Base-by-base conservation (phyloP, 2,797 vertebrate genomes). In the Acridotheres tristis region DNA sequence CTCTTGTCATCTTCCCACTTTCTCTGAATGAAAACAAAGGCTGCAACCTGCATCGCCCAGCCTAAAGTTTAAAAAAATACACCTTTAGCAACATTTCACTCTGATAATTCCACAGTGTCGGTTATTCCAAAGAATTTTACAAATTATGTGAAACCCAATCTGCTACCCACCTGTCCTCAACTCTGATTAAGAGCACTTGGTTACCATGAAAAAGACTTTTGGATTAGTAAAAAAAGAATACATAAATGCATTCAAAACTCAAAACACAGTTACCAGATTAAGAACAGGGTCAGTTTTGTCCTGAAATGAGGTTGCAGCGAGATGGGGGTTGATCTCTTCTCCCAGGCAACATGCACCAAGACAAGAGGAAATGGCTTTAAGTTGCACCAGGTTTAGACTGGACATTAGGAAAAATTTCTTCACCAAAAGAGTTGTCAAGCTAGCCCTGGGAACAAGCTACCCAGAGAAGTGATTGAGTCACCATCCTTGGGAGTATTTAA, bases 11-110 rank as follows among this genome's bases (percentile, higher is more conserved):
- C 97, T 89, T 99, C 99, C 99, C 99, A 99, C 63, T 97, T 99
- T 40, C 99, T 98, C 27, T 98, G 98, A 96, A 99, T 98, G 91
- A 99, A 99, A 97, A 99, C 97, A 87, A 99, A 99, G 90, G 99
- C 99, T 92, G 99, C 99, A 97, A 99, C 98, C 97, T 99, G 99
- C 99, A 99, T 99, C 7, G 99, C 99, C 99, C 99, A 99, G 94
- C 99, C 99, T 99, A 87, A 75, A 87, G 82, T 95, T 93, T 45
- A 78, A 97, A 83, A 85, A 86, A 59, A 87, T 2, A 82, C 6
- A 97, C 55, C 40, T 86, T 97, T 85, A 96, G 81, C 66, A 93
- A 57, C 20, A 48, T 17, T 90, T 73, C 63, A 93, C 11, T 72
- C 55, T 36, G 9, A 30, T 36, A 27, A 11, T 54, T 66, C 10